Evolutionary conservation across 2,888 invertebrate species (phyloP), one percentile per base, ranked within the genome.

Genomic region (Cremastinae sp.): DNA sequence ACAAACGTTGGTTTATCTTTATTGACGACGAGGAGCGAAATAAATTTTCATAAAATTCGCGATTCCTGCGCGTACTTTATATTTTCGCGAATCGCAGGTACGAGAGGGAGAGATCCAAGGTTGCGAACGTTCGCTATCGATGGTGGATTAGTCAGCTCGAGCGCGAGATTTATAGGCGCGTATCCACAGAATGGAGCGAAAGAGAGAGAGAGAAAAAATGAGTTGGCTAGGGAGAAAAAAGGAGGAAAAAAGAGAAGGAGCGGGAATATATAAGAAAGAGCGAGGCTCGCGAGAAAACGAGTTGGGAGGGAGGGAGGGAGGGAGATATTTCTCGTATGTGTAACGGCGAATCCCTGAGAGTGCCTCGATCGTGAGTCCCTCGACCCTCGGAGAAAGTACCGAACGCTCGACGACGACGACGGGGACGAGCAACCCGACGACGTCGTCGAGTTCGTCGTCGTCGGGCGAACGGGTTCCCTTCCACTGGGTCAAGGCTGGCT

Each of bases 401-500:
- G 76, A 78, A 77, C 78, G 28, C 28, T 28, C 28, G 28, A 28
- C 28, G 28, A 28, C 28, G 28, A 5, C 28, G 28, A 28, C 28
- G 28, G 5, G 2, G 28, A 28, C 28, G 28, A 28, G 28, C 28
- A 28, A 28, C 28, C 5, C 28, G 28, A 28, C 28, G 28, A 28
- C 28, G 28, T 28, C 28, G 28, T 28, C 28, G 28, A 28, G 28
- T 28, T 28, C 28, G 28, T 28, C 28, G 28, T 28, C 28, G 75
- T 73, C 73, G 71, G 70, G 78, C 78, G 74, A 79, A 79, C 79
- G 77, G 76, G 76, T 79, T 80, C 78, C 76, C 78, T 78, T 79
- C 71, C 75, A 76, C 74, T 80, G 76, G 80, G 80, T 80, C 80
- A 80, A 79, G 80, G 80, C 79, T 78, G 78, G 79, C 79, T 80